Evolutionary conservation across 2,797 vertebrate species (phyloP), one percentile per base, ranked within the genome.

Genomic region (Jordanella pulchra): DNA sequence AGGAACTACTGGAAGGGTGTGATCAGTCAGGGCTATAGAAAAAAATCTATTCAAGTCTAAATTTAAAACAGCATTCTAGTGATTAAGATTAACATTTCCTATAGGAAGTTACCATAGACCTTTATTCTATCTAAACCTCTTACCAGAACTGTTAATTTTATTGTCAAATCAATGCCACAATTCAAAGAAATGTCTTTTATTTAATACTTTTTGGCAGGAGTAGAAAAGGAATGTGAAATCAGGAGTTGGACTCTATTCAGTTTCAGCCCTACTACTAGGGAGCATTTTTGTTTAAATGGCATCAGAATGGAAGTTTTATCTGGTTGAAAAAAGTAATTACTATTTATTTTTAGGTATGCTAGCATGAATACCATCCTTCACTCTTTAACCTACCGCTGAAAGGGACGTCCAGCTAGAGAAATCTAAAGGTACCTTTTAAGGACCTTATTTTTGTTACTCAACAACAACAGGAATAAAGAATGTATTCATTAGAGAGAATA

Each of bases 351-450:
- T 28, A 66, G 30, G 47, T 50, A 48, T 50, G 25, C 28, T 3
- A 66, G 18, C 17, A 10, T 1, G 45, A 66, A 21, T 27, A 50
- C 7, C 35, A 12, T 61, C 21, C 11, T 39, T n/a, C 23, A 39
- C 11, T 61, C 32, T 14, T 21, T 39, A 61, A 39, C 9, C 35
- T 42, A 2, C 32, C 11, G 7, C 23, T n/a, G 42, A 42, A 12
- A n/a, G 25, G 7, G 42, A 14, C 35, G 28, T 25, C 75, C 71
- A 48, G 56, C 35, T 77, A 72, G 50, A 69, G 63, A 39, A 72
- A 70, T 15, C 7, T 66, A 6, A 30, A 39, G 32, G 35, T 35
- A 35, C 4, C 35, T 35, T 35, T 35, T 35, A 35, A 35, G 9
- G 35, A n/a, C 35, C 35, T 5, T 39, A 39, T n/a, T n/a, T n/a